Base-by-base conservation (phyloP, 37 sponge, comb jelly and placozoan species). In the Lycopodina hypogea region DNA sequence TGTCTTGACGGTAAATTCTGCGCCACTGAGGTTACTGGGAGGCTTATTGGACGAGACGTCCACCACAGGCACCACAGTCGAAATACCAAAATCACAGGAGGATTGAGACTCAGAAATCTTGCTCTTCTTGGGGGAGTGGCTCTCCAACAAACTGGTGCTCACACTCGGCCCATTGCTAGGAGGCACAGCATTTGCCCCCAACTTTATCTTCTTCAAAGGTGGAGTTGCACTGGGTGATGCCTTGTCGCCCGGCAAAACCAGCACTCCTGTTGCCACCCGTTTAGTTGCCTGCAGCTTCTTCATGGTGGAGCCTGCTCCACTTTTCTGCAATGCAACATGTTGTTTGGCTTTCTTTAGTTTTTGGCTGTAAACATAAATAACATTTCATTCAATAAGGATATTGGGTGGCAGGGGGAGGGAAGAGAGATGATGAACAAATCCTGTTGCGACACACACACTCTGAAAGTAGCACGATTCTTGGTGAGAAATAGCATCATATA, bases 311-410 rank as follows among this genome's bases (percentile, higher is more conserved):
- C n/a, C 60, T 9, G 48, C 48, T 4, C 34, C 11, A 32, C 17
- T 65, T 32, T 65, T 65, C 66, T 65, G 66, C 11, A 65, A 42
- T 7, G 70, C 56, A 29, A 80, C 78, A 28, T 79, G 69, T 53
- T 84, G 84, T 50, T 81, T 84, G 23, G 86, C 90, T 33, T 58
- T 81, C 68, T 90, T 90, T 26, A 85, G 42, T 57, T 90, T 90
- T 56, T 85, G 78, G 33, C 90, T 90, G 40, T 24, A 78, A 22
- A 40, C 26, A 33, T 15, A 36, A 7, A 30, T 57, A 53, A 11
- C 1, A 66, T 14, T 52, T 23, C 14, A 39, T 55, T 56, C 35
- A 8, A 58, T 35, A 21, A 18, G 37, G 3, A 29, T 62, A 40
- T 39, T 7, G 42, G 34, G 77, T 12, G 61, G 24, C 15, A 9